phyloP scores from a whole-genome alignment of 2,113 vertebrate genomes.

The Taxidea taxus region DNA sequence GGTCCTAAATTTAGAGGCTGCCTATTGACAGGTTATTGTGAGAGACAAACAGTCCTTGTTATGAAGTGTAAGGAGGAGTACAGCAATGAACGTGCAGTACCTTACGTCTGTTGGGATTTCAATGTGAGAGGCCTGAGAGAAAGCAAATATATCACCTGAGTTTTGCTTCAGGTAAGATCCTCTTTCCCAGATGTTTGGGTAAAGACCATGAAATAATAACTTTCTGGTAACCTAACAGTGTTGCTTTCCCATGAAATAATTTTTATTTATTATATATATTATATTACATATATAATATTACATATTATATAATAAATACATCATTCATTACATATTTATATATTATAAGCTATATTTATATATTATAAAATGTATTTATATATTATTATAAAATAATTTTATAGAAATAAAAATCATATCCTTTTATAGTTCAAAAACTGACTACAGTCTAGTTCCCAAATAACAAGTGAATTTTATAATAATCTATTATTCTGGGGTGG shows the following conservation, averaged over 20 bases:
- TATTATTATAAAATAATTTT: no score
- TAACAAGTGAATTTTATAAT: background rate
- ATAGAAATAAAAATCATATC: background rate
- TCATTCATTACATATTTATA: no score
- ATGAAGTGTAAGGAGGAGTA: background rate
- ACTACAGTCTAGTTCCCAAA: background rate
- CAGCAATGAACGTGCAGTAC: background rate
- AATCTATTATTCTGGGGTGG: background rate
- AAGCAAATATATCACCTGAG: background rate
- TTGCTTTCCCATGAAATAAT: background rate
- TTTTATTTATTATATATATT: no score
- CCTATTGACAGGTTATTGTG: no score
- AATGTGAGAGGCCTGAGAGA: background rate
- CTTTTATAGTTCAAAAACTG: background rate
- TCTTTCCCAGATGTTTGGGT: background rate
- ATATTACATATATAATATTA: no score
- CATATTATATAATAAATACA: no score
- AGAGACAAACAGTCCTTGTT: background rate
- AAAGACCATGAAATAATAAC: background rate
- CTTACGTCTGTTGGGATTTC: background rate
- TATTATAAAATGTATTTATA: no score
- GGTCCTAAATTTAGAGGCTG: background rate
- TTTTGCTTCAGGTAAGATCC: background rate
- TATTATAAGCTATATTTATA: no score
- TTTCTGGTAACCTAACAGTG: background rate